Conservation (phyloP, 1,140 invertebrate species). For the Aphaenogaster ashmeadi region DNA sequence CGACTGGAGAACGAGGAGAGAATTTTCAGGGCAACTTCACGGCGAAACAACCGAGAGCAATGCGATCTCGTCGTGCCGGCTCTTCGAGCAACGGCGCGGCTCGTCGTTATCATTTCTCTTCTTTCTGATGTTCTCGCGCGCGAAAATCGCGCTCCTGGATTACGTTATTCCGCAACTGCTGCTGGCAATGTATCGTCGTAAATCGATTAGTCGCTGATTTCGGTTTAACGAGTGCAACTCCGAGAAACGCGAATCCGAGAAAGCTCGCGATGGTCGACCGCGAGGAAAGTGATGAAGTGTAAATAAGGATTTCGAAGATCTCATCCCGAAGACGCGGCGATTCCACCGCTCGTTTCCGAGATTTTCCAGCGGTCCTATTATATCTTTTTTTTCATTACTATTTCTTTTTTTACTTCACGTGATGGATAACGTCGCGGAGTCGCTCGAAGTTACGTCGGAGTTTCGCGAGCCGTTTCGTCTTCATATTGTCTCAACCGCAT, state of each 20-base stretch:
- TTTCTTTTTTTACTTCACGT: slow-evolving; percentile 27
- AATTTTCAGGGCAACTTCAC: slow-evolving; percentile 35
- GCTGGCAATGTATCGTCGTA: slow-evolving; percentile 41
- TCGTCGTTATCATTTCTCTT: slow-evolving; percentile 63
- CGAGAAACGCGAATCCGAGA: slow-evolving; percentile 22
- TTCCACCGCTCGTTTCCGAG: neutral
- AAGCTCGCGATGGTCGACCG: neutral
- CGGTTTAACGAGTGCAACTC: slow-evolving; percentile 54
- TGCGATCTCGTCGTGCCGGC: neutral
- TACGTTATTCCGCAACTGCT: slow-evolving; percentile 43
- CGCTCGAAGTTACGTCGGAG: slow-evolving; percentile 36
- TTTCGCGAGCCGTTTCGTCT: slow-evolving; percentile 51
- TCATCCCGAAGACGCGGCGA: neutral
- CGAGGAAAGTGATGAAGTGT: neutral
- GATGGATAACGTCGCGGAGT: slow-evolving; percentile 48
- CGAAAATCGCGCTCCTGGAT: slow-evolving; percentile 8
- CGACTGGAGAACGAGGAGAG: neutral
- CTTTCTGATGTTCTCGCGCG: neutral
- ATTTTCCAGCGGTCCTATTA: slow-evolving; percentile 16
- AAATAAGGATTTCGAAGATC: slow-evolving; percentile 20
- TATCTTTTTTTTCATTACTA: neutral
- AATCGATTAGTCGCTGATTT: slow-evolving; percentile 76
- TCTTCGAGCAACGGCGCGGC: slow-evolving; percentile 19
- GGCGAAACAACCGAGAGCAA: slow-evolving; percentile 43
- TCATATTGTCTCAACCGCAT: slow-evolving; percentile 50